These are phyloP conservation scores for Lophius americanus DNA, from an alignment of 2,797 vertebrate species.

Conservation along the genomic window DNA sequence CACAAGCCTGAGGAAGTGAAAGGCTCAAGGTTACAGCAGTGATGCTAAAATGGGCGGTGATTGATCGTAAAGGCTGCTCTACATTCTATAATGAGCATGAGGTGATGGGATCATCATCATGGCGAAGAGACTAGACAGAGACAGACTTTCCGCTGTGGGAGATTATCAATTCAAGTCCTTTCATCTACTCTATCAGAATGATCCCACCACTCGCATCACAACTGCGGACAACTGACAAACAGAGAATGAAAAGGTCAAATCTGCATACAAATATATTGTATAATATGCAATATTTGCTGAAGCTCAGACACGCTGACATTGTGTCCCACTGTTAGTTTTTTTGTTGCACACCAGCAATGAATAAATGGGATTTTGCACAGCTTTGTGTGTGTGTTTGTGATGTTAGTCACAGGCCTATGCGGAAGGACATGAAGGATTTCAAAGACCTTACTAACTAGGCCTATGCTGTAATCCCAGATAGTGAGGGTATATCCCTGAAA, in stretches of 20 bases:
- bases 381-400: not conserved
- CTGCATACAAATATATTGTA: not conserved
- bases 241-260: not conserved
- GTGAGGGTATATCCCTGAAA: too few species aligned
- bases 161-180: conserved; percentile 57
- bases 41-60: conserved; percentile 46
- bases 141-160: conserved; percentile 56
- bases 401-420: not conserved
- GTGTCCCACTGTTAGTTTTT: not conserved
- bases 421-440: not conserved
- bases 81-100: conserved; percentile 68
- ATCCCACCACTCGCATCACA: conserved; percentile 36
- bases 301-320: conserved; percentile 8
- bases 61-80: conserved; percentile 62
- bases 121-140: conserved; percentile 53
- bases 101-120: conserved; percentile 60
- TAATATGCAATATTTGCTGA: conserved; percentile 9
- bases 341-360: not conserved
- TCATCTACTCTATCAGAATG: conserved; percentile 41
- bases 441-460: not conserved
- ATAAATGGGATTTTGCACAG: conserved; percentile 7
- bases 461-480: too few species aligned
- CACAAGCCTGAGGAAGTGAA: conserved; percentile 25
- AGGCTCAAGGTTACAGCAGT: conserved; percentile 56
- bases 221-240: conserved; percentile 18